phyloP scores from a whole-genome alignment of 2,888 invertebrate species.

The Eristalis tenax region DNA sequence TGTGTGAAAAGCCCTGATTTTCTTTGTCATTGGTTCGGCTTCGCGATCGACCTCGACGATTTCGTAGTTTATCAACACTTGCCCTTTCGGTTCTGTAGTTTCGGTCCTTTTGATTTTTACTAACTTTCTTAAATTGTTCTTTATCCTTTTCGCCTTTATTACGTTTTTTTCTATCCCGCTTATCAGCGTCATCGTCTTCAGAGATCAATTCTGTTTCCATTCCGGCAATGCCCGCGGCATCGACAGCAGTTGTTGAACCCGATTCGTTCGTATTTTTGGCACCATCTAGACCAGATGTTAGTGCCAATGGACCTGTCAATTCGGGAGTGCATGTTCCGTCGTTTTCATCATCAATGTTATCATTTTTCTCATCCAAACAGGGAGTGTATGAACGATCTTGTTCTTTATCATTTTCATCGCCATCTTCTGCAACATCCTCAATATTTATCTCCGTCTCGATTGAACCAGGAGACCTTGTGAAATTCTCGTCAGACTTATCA shows the following conservation, averaged over 20 bases:
- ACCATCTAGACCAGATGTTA: not conserved
- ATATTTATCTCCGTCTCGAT: not conserved
- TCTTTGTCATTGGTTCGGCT: constrained; percentile 79
- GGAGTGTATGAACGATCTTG: constrained; percentile 88
- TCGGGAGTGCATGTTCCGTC: constrained; percentile 61
- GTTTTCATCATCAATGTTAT: constrained; percentile 73
- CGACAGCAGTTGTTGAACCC: constrained; percentile 41
- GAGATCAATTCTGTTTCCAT: constrained; percentile 89
- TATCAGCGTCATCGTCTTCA: constrained; percentile 84
- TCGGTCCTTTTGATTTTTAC: constrained; percentile 88
- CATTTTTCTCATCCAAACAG: constrained; percentile 86
- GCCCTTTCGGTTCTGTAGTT: constrained; percentile 88
- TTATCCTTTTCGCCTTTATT: constrained; percentile 77
- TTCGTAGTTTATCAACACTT: constrained; percentile 74
- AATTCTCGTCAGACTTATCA: constrained; percentile 52
- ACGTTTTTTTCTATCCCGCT: constrained; percentile 72
- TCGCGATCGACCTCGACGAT: constrained; percentile 56
- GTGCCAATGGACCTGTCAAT: constrained; percentile 20
- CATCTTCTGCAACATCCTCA: constrained; percentile 33
- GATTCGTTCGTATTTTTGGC: constrained; percentile 31
- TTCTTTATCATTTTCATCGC: constrained; percentile 79
- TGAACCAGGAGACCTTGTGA: not conserved
- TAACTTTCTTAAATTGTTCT: constrained; percentile 90
- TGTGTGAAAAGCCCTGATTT: constrained; percentile 67
- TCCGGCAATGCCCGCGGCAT: constrained; percentile 81